These are phyloP conservation scores for Taenioides sp. DNA, from an alignment of 2,797 vertebrate species.

Conservation along the genomic window DNA sequence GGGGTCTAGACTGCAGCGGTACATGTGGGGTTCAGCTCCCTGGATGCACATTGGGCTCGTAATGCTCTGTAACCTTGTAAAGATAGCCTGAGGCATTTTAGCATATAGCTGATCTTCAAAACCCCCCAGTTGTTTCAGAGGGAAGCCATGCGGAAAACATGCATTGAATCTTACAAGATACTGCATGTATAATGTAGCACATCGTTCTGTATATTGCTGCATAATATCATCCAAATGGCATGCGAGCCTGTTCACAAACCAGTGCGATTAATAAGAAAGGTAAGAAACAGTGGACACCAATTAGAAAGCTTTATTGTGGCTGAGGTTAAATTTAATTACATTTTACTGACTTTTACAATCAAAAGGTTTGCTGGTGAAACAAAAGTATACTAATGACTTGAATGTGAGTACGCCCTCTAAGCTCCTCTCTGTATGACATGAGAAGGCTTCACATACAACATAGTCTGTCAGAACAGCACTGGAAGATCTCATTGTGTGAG, in stretches of 20 bases:
- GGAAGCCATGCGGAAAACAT: constrained; percentile 76
- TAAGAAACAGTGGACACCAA: constrained; percentile 23
- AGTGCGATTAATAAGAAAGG: constrained; percentile 42
- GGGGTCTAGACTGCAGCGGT: constrained; percentile 38
- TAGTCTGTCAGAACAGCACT: constrained; percentile 48
- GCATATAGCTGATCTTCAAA: constrained; percentile 64
- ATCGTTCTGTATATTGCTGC: constrained; percentile 52
- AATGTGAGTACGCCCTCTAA: neutral
- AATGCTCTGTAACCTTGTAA: constrained; percentile 75
- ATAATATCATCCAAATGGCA: constrained; percentile 58
- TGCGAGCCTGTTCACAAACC: constrained; percentile 31
- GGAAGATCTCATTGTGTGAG: constrained; percentile 70
- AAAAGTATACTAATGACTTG: neutral
- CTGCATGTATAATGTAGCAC: constrained; percentile 76
- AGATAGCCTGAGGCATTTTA: constrained; percentile 68
- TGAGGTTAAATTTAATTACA: constrained; percentile 17
- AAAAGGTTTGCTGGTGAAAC: constrained; percentile 26
- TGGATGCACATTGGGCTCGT: constrained; percentile 64
- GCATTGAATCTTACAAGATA: constrained; percentile 75
- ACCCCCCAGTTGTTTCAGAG: constrained; percentile 64
- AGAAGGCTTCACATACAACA: constrained; percentile 49
- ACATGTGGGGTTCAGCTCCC: constrained; percentile 47
- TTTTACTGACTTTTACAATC: constrained; percentile 32
- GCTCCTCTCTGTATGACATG: constrained; percentile 47
- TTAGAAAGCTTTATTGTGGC: constrained; percentile 22